Evolutionary conservation across 2,797 vertebrate genomes (phyloP), one percentile per base, ranked within the genome.

Genomic region (Toxotes lorentzi): DNA sequence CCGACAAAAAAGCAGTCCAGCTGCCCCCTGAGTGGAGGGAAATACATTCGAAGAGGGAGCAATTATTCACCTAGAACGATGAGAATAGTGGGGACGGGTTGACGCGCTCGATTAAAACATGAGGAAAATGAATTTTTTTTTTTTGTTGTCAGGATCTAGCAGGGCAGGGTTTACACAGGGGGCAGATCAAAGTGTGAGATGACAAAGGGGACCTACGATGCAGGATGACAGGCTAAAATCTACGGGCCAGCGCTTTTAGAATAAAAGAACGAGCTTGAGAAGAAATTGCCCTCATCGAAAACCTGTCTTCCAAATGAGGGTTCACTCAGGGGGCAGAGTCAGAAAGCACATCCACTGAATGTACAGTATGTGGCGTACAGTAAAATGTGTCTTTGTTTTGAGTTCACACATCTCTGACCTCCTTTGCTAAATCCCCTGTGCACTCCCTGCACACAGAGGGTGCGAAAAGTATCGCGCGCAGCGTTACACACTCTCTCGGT

Each of bases 361-460:
- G 51, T 86, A 85, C 84, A 72, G 79, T 84, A 58, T 23, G 76
- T 50, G 60, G 76, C 68, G 72, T 75, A 79, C 84, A 86, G 74
- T 78, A 89, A 84, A 89, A 88, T 64, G 88, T 72, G 73, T 78
- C 87, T 93, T 90, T 90, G 89, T 93, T 92, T 89, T 70, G 67
- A 81, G 87, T 91, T 92, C 91, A 89, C 89, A 89, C 89, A 51
- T 90, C 79, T 74, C 77, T 89, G 88, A 92, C 87, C 90, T 88
- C 81, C 75, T 89, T 86, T 71, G 51, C 72, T 64, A 71, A 87
- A 85, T 85, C 86, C 84, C 86, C 71, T 0, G 35, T 41, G 77
- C 72, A 72, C 73, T 43, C 73, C 60, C 70, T 70, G 65, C 43
- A 64, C 81, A 70, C 76, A 14, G 63, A 73, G 83, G 83, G 90